Evolutionary conservation across 1,140 invertebrate species (phyloP).

Genomic region (Tribolium castaneum): DNA sequence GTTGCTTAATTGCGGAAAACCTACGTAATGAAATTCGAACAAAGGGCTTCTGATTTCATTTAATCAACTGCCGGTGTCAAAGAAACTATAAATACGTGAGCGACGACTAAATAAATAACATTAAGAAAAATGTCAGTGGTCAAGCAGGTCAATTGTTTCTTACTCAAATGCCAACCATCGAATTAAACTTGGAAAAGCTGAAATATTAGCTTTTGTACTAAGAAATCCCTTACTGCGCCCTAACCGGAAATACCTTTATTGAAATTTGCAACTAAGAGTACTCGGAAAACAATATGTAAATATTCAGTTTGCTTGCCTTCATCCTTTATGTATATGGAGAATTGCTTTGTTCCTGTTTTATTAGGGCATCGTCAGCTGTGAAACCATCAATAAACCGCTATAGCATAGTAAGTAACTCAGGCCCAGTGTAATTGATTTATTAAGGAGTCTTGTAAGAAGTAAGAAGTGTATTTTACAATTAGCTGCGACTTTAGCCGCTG

Average conservation of each 20-base stretch:
- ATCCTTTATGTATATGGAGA: background rate
- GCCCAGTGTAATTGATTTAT: background rate
- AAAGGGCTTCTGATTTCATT: too few relatives aligned
- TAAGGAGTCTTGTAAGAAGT: background rate
- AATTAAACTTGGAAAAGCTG: background rate
- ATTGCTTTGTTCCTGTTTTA: background rate
- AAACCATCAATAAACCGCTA: background rate
- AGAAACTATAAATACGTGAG: too few relatives aligned
- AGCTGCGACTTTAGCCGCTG: background rate
- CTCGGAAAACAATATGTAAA: background rate
- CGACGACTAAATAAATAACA: background rate
- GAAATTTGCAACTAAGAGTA: background rate
- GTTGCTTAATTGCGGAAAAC: background rate
- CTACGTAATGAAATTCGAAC: too few relatives aligned
- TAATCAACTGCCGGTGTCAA: too few relatives aligned
- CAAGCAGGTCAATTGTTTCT: slow-evolving; percentile 31
- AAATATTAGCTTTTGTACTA: background rate
- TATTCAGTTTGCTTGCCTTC: background rate
- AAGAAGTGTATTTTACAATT: background rate
- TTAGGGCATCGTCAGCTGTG: background rate
- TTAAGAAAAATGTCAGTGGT: slow-evolving; percentile 32
- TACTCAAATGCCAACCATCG: slow-evolving; percentile 8
- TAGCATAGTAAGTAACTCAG: background rate
- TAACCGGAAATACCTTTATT: background rate
- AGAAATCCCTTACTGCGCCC: background rate